A percentile compares a stretch with the other conserved stretches of the same genome.
These are phyloP conservation scores for Phrynocephalus guinanensis DNA, from an alignment of 2,797 vertebrate species.

Conservation along the genomic window DNA sequence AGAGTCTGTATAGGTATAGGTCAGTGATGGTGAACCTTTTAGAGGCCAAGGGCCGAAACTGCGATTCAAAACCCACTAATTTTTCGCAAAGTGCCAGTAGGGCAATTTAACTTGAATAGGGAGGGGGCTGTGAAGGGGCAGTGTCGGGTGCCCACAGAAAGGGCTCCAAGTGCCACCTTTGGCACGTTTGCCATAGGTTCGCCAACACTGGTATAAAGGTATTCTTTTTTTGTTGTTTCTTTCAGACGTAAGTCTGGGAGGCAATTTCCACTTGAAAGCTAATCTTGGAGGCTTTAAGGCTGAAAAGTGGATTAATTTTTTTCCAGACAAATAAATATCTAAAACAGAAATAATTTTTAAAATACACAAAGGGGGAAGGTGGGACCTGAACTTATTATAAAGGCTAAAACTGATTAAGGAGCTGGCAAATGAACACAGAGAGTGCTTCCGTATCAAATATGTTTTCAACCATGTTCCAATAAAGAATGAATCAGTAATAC, in stretches of 20 bases:
- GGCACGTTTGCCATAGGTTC: no score
- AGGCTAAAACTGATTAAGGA: background rate
- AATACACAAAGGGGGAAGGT: background rate
- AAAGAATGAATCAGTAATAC: background rate
- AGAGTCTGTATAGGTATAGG: no score
- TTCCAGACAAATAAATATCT: no score
- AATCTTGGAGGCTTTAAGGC: background rate
- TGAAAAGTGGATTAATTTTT: background rate
- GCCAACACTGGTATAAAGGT: background rate
- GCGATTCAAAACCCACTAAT: no score
- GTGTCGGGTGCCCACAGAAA: no score
- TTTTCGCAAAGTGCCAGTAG: no score
- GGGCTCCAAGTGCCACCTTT: no score
- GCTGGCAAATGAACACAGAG: background rate
- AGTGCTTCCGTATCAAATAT: background rate
- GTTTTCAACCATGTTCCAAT: conserved; percentile 2
- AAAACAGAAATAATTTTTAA: background rate
- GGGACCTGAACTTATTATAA: background rate
- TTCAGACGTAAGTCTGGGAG: background rate
- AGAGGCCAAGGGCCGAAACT: no score
- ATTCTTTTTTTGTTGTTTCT: background rate
- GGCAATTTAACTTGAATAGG: no score
- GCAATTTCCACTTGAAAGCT: background rate
- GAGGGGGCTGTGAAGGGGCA: no score
- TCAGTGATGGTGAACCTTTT: no score